Conservation (phyloP, 2,888 invertebrate genomes). For the Mystacides longicornis region DNA sequence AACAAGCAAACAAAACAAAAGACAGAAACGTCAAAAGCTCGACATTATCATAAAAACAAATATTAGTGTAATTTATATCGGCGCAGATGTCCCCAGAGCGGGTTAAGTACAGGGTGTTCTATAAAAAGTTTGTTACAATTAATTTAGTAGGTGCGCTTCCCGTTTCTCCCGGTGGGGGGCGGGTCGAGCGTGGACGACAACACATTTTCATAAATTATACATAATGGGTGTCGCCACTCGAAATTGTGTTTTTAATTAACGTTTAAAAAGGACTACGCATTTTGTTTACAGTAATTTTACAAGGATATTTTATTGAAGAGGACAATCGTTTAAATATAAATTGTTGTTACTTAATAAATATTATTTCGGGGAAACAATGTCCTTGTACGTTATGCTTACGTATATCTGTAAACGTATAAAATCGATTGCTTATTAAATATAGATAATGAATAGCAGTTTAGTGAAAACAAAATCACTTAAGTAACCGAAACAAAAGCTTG, state of each 20-base stretch:
- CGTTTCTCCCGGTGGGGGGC: neutral
- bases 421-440: no score
- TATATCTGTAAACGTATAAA: no score
- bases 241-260: slow-evolving; percentile 1
- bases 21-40: neutral
- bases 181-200: neutral
- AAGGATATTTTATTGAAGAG: neutral
- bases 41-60: neutral
- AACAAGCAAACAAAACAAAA: neutral
- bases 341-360: no score
- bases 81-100: slow-evolving; percentile 1
- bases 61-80: slow-evolving; percentile 1
- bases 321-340: neutral
- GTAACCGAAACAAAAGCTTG: no score
- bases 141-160: neutral
- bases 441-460: no score
- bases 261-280: neutral
- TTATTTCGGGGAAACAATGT: no score
- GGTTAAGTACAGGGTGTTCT: neutral
- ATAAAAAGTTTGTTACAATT: neutral
- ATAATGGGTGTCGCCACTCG: slow-evolving; percentile 2
- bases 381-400: no score
- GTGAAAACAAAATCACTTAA: no score
- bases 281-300: neutral
- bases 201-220: neutral